Base-by-base conservation (phyloP, 2,888 invertebrate genomes). In the Diabrotica balteata region DNA sequence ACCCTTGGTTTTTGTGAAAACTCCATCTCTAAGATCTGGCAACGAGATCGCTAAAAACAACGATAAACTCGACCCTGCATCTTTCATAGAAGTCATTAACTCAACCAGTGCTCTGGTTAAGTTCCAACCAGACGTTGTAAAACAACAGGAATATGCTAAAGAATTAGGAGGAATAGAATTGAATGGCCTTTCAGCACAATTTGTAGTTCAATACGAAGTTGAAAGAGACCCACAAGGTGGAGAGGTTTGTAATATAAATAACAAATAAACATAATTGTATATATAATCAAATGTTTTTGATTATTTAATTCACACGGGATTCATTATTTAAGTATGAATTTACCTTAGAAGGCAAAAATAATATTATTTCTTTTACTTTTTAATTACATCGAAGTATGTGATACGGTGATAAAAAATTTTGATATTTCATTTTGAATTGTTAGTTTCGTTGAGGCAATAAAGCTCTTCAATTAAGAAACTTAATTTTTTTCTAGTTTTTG, bases 1-100 rank as follows among this genome's bases (percentile, higher is more conserved):
- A 72, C 86, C 87, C 73, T 86, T 91, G 47, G 86, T 86, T 0
- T 81, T 80, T 7, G 69, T 71, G 3, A 59, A 58, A 42, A 67
- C 64, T 7, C 69, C 67, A 10, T 59, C 68, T n/a, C 59, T 71
- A 47, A 61, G 71, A 62, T 59, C 67, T 52, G 71, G 68, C 7
- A 69, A 63, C 44, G 66, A 69, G 61, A 62, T 69, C 11, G 54
- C 10, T 10, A 69, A 69, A 49, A 59, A 57, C 44, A 49, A 62
- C 4, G 63, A 59, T 11, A 55, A 68, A 51, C 43, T 70, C 2
- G 53, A 61, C 10, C 67, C 67, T 5, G 49, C 51, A 7, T 59
- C 67, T 10, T 45, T 59, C 42, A 54, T 70, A 10, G 47, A 67
- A 50, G 64, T 61, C 10, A 60, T 67, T 17, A 68, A 67, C 42